Evolutionary conservation across 1,140 invertebrate genomes (phyloP), one percentile per base, ranked within the genome.

Genomic region (Physella acuta): DNA sequence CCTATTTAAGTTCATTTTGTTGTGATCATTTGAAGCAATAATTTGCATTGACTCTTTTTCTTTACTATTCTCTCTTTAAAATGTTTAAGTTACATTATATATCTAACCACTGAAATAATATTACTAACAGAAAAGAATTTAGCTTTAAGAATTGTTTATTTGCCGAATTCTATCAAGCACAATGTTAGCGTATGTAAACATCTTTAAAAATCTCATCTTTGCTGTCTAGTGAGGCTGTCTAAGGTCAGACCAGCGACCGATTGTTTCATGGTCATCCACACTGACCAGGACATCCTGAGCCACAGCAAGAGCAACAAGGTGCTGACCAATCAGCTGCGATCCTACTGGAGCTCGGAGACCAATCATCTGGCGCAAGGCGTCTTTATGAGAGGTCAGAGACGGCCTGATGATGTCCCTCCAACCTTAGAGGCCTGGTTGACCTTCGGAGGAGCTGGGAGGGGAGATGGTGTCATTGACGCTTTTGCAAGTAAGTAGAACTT

Each of bases 401-500:
- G 74, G 55, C 64, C 68, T 28, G 73, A 73, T 24, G 74, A 78
- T 26, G 68, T 71, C n/a, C 71, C 75, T 20, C 71, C 75, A 11
- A 72, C 66, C 20, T 62, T 76, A 3, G 77, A 79, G 26, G 75
- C 75, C 49, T 82, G 81, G 81, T 73, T 82, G 26, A 82, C 77
- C 0, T 82, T 82, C 73, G 78, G 75, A 30, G 81, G 81, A 2
- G 71, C 72, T 59, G 73, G 74, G 39, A 70, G 72, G 37, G 52
- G 71, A 8, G 62, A 71, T 11, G 81, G 81, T 0, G 73, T 82
- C 28, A 72, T 82, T 26, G 81, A 82, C 71, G 81, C 81, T 49
- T 82, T 82, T 76, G 73, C 81, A 56, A 74, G 81, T 82, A 71
- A 76, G 77, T 39, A 26, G n/a, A n/a, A n/a, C n/a, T n/a, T n/a